Conservation (phyloP, 2,888 invertebrate genomes). For the Iselma pallidipennis region DNA sequence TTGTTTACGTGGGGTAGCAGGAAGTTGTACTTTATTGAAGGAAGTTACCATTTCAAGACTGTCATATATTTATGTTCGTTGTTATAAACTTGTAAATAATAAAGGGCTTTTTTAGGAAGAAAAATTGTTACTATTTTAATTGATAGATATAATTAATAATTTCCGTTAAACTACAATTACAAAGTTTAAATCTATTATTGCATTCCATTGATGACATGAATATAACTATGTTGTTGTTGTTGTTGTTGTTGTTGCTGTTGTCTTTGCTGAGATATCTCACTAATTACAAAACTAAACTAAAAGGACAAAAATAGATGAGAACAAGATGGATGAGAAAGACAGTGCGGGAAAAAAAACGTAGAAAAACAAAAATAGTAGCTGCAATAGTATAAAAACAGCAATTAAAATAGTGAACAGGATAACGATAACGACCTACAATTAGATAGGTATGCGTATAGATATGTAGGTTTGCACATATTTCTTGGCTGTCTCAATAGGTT, state of each 20-base stretch:
- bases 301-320: neutral
- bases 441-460: constrained; percentile 8
- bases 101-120: too few species aligned
- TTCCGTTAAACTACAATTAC: neutral
- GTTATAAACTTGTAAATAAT: too few species aligned
- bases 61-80: too few species aligned
- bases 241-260: too few species aligned
- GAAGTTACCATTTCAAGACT: neutral
- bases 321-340: neutral
- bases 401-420: constrained; percentile 6
- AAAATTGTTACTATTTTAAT: neutral
- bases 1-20: constrained; percentile 5
- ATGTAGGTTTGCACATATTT: constrained; percentile 4
- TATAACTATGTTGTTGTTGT: neutral
- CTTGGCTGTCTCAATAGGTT: neutral
- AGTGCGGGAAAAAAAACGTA: neutral
- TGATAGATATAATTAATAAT: neutral
- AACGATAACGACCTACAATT: constrained; percentile 9
- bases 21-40: neutral
- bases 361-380: constrained; percentile 10
- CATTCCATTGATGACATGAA: neutral
- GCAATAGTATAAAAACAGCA: constrained; percentile 4
- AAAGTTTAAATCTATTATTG: too few species aligned
- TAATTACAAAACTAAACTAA: neutral
- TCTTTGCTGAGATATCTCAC: neutral